A percentile compares a stretch with the other conserved stretches of the same genome.
phyloP scores from a whole-genome alignment of 2,888 invertebrate genomes.

The Phortica magna region DNA sequence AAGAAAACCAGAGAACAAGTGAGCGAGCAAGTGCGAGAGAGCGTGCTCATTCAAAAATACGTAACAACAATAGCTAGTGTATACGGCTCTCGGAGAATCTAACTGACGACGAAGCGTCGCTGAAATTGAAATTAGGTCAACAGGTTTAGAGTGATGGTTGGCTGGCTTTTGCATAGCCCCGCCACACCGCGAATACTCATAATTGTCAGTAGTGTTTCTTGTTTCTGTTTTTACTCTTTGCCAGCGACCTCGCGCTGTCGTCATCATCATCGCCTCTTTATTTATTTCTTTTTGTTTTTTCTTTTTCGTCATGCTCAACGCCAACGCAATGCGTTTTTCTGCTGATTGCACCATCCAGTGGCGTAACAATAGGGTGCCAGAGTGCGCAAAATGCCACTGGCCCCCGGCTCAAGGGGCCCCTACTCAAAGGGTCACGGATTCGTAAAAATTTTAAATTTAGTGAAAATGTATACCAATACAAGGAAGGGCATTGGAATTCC shows the following conservation, averaged over 20 bases:
- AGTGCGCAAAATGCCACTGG: too few species aligned
- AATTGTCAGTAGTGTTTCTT: not conserved
- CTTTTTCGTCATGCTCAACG: not conserved
- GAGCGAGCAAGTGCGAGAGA: conserved; percentile 17
- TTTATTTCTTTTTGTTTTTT: not conserved
- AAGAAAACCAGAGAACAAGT: not conserved
- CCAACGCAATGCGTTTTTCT: conserved; percentile 42
- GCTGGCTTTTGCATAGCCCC: conserved; percentile 27
- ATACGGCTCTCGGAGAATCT: conserved; percentile 42
- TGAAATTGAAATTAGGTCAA: conserved; percentile 78
- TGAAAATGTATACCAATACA: too few species aligned
- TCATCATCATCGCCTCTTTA: conserved; percentile 16
- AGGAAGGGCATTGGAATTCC: too few species aligned
- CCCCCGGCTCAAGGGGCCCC: too few species aligned
- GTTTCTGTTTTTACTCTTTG: conserved; percentile 24
- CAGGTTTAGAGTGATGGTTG: conserved; percentile 77
- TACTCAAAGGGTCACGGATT: too few species aligned
- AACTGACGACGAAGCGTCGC: conserved; percentile 45
- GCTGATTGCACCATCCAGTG: conserved; percentile 43
- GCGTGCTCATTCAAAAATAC: conserved; percentile 10
- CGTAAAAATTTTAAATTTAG: too few species aligned
- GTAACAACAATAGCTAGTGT: not conserved
- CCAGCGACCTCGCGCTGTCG: conserved; percentile 27
- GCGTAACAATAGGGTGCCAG: too few species aligned
- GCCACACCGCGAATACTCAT: not conserved